Conservation (phyloP, 2,113 vertebrate species). For the Peromyscus maniculatus region DNA sequence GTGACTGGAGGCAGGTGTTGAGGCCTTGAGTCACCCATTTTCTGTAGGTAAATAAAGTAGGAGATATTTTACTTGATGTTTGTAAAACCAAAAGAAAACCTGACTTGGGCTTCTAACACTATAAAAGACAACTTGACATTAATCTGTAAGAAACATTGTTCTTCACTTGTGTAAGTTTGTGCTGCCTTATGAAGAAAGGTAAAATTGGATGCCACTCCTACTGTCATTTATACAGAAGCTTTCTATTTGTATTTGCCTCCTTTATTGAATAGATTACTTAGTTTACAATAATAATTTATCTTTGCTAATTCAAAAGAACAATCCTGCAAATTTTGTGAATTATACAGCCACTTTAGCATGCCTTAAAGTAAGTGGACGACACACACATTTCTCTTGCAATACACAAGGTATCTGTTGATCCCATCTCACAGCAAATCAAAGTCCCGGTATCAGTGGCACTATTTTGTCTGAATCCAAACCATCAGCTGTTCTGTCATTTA, state of each 20-base stretch:
- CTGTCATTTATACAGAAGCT: neutral
- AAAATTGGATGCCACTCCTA: neutral
- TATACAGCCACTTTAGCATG: neutral
- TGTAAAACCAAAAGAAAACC: neutral
- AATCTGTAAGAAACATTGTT: neutral
- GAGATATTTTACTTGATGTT: neutral
- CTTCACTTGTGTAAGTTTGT: neutral
- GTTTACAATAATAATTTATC: neutral
- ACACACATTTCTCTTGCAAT: neutral
- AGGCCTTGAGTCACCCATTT: neutral
- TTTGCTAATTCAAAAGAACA: neutral
- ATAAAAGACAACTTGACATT: neutral
- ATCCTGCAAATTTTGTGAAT: neutral
- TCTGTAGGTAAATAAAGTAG: neutral
- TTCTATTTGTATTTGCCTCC: neutral
- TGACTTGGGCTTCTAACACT: neutral
- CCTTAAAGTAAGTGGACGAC: neutral
- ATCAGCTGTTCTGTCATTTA: neutral
- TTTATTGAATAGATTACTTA: neutral
- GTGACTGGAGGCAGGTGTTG: neutral
- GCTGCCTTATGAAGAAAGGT: neutral
- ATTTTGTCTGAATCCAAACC: neutral
- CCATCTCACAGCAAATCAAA: neutral
- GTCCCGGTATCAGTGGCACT: neutral
- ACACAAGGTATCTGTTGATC: neutral